phyloP scores from a whole-genome alignment of 2,888 invertebrate genomes.

The Sphaerophoria rueppellii region DNA sequence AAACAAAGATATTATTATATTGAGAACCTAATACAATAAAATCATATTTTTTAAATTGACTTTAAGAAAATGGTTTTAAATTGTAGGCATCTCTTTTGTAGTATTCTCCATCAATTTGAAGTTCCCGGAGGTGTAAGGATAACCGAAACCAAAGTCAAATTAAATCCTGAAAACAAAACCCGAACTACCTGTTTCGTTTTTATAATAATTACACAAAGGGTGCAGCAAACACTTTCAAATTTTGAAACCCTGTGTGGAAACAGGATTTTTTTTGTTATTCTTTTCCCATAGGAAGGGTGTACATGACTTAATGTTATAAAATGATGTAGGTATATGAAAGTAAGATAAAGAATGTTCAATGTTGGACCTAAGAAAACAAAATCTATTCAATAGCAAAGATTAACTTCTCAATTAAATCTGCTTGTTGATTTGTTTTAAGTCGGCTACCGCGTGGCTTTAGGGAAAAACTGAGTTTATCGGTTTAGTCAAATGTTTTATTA shows the following conservation, averaged over 20 bases:
- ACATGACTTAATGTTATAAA: conserved; percentile 52
- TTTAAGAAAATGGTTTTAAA: not conserved
- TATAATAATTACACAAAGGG: conserved; percentile 61
- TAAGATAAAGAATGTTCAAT: not conserved
- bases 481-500: no score
- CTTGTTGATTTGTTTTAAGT: no score
- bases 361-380: no score
- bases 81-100: conserved; percentile 27
- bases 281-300: conserved; percentile 32
- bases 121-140: conserved; percentile 4
- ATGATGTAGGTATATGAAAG: conserved; percentile 22
- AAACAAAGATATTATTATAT: not conserved
- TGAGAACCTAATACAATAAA: not conserved
- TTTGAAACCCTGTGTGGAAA: conserved; percentile 49
- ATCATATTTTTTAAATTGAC: conserved; percentile 44
- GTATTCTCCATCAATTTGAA: conserved; percentile 22
- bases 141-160: conserved; percentile 13
- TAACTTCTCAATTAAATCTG: conserved; percentile 20
- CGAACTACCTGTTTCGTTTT: conserved; percentile 64
- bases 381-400: no score
- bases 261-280: not conserved
- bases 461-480: no score
- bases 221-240: conserved; percentile 63
- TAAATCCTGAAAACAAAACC: conserved; percentile 39
- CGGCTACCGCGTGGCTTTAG: no score